phyloP scores from a whole-genome alignment of 2,113 vertebrate species.

The Centropus bengalensis region DNA sequence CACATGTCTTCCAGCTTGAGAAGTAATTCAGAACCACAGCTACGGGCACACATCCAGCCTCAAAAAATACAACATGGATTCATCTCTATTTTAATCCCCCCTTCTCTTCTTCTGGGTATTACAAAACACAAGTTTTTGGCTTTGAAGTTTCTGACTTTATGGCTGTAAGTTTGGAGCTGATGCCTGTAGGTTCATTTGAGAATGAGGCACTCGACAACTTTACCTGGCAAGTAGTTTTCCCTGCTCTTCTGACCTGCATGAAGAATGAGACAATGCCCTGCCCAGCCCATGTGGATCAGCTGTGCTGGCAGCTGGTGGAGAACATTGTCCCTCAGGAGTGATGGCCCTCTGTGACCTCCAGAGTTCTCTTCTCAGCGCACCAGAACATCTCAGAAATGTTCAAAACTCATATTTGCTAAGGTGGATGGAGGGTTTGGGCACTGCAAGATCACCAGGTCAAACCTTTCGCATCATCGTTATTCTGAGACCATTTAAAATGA shows the following conservation, averaged over 20 bases:
- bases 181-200: not conserved
- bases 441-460: not conserved
- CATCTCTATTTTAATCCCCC: not conserved
- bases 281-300: not conserved
- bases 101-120: not conserved
- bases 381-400: not conserved
- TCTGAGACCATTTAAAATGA: not conserved
- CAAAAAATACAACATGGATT: not conserved
- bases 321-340: too few species aligned
- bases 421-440: not conserved
- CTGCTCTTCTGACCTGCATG: not conserved
- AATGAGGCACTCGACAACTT: not conserved
- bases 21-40: conserved; percentile 14
- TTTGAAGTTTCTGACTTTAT: not conserved
- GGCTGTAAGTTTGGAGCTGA: not conserved
- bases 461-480: not conserved
- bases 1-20: conserved; percentile 18
- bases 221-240: not conserved
- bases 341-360: not conserved
- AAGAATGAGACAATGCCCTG: not conserved
- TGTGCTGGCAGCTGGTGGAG: not conserved
- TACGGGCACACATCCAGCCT: not conserved
- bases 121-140: not conserved
- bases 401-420: not conserved
- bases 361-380: not conserved